phyloP scores from a whole-genome alignment of 1,140 invertebrate genomes.

The Drosophila neocordata region DNA sequence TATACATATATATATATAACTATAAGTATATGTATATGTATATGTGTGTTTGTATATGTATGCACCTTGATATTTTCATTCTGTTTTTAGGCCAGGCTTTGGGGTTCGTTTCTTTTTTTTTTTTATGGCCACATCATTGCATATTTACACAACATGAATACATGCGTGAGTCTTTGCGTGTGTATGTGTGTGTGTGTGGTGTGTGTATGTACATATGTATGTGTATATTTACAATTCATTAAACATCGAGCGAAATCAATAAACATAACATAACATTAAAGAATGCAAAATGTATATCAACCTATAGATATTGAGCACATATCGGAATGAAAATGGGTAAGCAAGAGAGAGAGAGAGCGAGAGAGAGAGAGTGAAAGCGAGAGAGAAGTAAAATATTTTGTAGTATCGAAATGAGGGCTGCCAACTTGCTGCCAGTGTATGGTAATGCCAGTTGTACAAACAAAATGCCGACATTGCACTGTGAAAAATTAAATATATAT shows the following conservation, averaged over 20 bases:
- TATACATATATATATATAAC: neutral
- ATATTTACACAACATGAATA: slow-evolving; percentile 38
- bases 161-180: neutral
- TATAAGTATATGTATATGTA: neutral
- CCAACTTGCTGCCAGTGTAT: slow-evolving; percentile 1
- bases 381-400: neutral
- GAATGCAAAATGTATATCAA: slow-evolving; percentile 28
- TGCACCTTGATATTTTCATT: slow-evolving; percentile 42
- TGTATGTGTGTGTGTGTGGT: neutral
- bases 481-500: neutral
- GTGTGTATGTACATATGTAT: neutral
- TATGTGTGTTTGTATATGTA: neutral
- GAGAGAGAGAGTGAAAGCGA: neutral
- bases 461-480: slow-evolving; percentile 1
- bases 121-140: slow-evolving; percentile 44
- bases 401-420: neutral
- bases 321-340: neutral
- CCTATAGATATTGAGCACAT: neutral
- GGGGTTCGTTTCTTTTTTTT: neutral
- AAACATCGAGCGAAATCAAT: slow-evolving; percentile 59
- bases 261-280: slow-evolving; percentile 64
- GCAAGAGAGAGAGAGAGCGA: too few relatives aligned
- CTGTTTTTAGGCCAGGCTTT: slow-evolving; percentile 1
- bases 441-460: slow-evolving; percentile 4
- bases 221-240: slow-evolving; percentile 68